Evolutionary conservation across 2,113 vertebrate species (phyloP), one percentile per base, ranked within the genome.

Genomic region (Carassius carassius): DNA sequence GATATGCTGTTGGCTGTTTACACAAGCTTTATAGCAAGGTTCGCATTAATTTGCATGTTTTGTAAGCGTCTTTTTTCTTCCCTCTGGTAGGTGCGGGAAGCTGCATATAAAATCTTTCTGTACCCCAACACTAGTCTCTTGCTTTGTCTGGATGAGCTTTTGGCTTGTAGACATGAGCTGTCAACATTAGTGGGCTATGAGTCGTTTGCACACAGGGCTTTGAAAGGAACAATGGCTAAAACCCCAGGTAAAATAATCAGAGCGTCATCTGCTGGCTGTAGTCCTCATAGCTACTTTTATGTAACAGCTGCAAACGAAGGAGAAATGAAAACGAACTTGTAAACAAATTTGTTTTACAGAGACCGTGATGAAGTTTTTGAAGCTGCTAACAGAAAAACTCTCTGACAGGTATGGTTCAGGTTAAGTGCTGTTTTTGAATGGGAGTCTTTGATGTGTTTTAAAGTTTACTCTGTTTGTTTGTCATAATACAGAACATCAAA

Each of bases 101-200:
- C 96, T 17, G 98, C 98, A 79, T 99, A 98, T 90, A 97, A 96
- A 92, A 93, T 99, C 89, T 99, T 97, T 85, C 96, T 98, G 12
- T 96, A 98, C 86, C 97, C 98, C 5, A 96, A 95, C 5, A 5
- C 91, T 49, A 92, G 93, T 11, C 93, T 98, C 23, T 8, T 98
- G 92, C 88, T 84, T 1, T 94, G 96, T 49, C 91, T 99, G 87
- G 96, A 98, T 47, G 96, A 98, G 23, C 3, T 99, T 85, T 95
- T 99, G 86, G 91, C 83, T 3, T 96, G 91, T 88, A 92, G 98
- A 89, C 92, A 98, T 85, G 93, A 92, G 23, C 92, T 99, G 90
- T 97, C 98, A 14, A 96, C 95, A 56, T 67, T 99, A 82, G 96
- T 99, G 79, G 98, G 98, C 12, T 99, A 98, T 0, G 87, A 96